These are phyloP conservation scores for Premnoplex brunnescens DNA, from an alignment of 2,797 vertebrate genomes.

Conservation along the genomic window DNA sequence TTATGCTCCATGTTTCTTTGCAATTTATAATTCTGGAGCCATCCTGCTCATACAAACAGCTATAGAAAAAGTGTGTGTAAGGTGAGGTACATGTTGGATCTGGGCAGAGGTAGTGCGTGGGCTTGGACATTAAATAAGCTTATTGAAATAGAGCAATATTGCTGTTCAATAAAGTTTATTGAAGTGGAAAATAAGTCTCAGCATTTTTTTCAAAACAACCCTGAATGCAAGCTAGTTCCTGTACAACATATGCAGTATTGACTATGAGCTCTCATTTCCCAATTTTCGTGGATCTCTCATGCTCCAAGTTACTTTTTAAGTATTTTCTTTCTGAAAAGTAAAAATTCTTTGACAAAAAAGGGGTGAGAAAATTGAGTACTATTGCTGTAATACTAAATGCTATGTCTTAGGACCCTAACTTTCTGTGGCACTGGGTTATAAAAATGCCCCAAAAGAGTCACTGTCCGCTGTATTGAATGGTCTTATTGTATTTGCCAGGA, in stretches of 20 bases:
- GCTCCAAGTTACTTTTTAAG: not conserved
- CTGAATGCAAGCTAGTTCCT: not conserved
- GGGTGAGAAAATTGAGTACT: not conserved
- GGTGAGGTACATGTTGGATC: not conserved
- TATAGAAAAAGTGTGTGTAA: not conserved
- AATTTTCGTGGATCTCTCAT: not conserved
- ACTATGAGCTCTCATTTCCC: not conserved
- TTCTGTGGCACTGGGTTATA: not conserved
- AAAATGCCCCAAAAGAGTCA: not conserved
- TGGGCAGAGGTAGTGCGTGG: not conserved
- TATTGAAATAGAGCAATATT: constrained; percentile 35
- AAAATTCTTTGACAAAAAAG: not conserved
- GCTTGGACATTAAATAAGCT: constrained; percentile 43
- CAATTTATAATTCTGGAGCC: constrained; percentile 2
- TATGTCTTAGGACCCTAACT: not conserved
- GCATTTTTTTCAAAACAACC: not conserved
- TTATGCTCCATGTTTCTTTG: not conserved
- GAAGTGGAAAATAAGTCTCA: constrained; percentile 66
- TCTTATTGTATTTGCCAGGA: not conserved
- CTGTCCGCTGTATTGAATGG: not conserved
- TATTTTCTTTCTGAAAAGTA: not conserved
- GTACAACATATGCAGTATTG: not conserved
- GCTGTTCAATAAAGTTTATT: constrained; percentile 55
- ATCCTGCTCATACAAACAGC: not conserved
- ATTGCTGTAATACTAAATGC: not conserved